Evolutionary conservation across 1,140 invertebrate genomes (phyloP).

Genomic region (Geopemphigus sp.): DNA sequence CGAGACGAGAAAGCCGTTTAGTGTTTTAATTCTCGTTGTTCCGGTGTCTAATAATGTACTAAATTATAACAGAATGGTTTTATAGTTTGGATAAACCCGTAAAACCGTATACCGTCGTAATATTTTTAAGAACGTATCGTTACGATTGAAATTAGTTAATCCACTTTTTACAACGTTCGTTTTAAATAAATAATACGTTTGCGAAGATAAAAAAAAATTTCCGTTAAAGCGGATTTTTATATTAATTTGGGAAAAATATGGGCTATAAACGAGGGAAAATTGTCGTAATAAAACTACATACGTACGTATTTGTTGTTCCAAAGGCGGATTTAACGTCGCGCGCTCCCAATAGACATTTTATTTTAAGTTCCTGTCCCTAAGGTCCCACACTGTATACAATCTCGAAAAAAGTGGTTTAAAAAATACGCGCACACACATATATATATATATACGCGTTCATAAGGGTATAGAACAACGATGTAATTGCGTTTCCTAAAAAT

Average conservation of each 20-base stretch:
- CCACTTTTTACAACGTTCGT: no score
- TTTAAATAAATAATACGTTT: background rate
- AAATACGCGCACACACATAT: no score
- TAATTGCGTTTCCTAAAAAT: no score
- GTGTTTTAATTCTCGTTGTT: background rate
- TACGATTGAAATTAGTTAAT: background rate
- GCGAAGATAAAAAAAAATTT: background rate
- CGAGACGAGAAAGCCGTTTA: background rate
- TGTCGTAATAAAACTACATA: slow-evolving; percentile 3
- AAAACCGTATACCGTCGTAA: background rate
- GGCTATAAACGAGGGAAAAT: background rate
- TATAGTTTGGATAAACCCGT: background rate
- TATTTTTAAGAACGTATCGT: background rate
- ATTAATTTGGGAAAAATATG: background rate
- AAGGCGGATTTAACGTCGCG: background rate
- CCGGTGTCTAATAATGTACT: background rate
- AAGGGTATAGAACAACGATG: no score
- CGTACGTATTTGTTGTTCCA: background rate
- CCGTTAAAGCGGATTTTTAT: background rate
- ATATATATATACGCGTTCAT: no score
- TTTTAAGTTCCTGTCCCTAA: background rate
- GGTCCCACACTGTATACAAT: no score
- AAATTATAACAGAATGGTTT: background rate
- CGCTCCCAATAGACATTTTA: background rate
- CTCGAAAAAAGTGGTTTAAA: no score